Evolutionary conservation across 2,888 invertebrate species (phyloP), one percentile per base, ranked within the genome.

Genomic region (Prosapia bicincta): DNA sequence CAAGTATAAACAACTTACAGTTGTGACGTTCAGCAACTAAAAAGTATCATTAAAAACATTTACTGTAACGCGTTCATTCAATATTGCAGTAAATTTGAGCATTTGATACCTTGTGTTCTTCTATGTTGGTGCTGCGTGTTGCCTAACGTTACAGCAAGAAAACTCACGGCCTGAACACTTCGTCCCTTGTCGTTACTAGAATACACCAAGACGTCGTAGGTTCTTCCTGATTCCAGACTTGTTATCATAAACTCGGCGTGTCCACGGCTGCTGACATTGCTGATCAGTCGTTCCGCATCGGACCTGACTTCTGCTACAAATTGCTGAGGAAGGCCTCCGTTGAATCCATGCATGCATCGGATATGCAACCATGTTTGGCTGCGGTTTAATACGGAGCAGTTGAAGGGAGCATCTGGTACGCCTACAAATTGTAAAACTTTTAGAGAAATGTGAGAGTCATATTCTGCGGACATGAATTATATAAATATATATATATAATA

Each of bases 171-270:
- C 72, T 83, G 83, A 77, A 84, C 84, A 78, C 88, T 88, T 80
- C 85, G 83, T 85, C 84, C 89, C 86, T 86, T 90, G 79, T 87
- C 88, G 86, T 85, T 90, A 85, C 82, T 88, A 85, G 82, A 88
- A 86, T 78, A 89, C 85, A 78, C 87, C 85, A 79, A 87, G 85
- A 83, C 81, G 79, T 83, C 82, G 81, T 88, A 87, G 75, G 86
- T 86, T 68, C 85, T 85, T 69, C 87, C 86, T 3, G 88, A 85
- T 78, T 88, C 87, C 78, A 89, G 82, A 73, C 86, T 87, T 68
- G 85, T 83, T 71, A 88, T 84, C 76, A 84, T 83, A 82, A 89
- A 88, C 76, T 87, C 86, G n/a, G 88, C 86, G 32, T 81, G 80
- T 65, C 85, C 83, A 20, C 83, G 81, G 71, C 85, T 84, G 25